Evolutionary conservation across 2,113 vertebrate genomes (phyloP).

Genomic region (Podilymbus podiceps): DNA sequence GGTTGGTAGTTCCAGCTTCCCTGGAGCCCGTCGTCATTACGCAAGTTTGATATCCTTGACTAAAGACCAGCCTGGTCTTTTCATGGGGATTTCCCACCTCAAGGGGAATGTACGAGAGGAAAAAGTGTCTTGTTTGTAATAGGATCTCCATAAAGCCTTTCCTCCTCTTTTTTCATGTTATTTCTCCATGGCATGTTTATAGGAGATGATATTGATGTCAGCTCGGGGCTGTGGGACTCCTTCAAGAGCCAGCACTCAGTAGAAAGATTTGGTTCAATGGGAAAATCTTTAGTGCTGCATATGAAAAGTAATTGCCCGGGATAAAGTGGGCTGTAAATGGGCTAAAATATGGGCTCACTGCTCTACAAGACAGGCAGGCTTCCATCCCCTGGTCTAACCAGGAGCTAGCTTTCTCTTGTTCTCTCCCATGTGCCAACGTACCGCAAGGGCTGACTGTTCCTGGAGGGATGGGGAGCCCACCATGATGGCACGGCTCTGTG

Average conservation of each 20-base stretch:
- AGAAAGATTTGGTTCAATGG: not conserved
- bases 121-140: conserved; percentile 3
- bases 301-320: not conserved
- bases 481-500: accelerated
- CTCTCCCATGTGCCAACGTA: not conserved
- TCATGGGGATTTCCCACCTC: conserved; percentile 12
- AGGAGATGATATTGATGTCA: not conserved
- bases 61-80: not conserved
- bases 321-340: not conserved
- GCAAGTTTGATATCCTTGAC: not conserved
- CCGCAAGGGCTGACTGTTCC: accelerated
- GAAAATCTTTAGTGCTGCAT: not conserved
- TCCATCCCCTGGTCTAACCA: not conserved
- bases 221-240: not conserved
- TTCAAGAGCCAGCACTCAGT: not conserved
- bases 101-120: not conserved
- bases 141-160: not conserved
- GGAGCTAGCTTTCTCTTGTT: not conserved
- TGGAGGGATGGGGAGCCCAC: not conserved
- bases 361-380: not conserved
- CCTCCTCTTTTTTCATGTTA: not conserved
- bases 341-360: not conserved
- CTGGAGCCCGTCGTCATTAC: not conserved
- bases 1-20: not conserved
- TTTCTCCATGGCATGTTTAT: not conserved